phyloP scores from a whole-genome alignment of 2,797 vertebrate species.

The Silurus aristotelis region DNA sequence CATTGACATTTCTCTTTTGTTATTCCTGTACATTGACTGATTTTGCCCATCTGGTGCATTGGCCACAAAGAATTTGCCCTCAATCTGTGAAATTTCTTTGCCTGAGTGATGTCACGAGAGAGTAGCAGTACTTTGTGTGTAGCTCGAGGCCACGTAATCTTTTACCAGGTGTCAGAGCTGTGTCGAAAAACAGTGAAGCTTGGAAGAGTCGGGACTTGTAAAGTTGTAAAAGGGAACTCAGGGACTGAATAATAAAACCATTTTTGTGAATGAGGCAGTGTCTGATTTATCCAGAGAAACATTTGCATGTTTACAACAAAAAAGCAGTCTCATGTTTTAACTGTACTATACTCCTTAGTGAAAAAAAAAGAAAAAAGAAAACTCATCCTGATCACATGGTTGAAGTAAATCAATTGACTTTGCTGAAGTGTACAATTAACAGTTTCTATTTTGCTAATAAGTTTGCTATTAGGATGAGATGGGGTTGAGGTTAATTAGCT shows the following conservation, averaged over 20 bases:
- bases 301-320: background rate
- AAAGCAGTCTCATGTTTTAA: background rate
- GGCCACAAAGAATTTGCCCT: conserved; percentile 41
- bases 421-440: background rate
- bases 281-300: conserved; percentile 4
- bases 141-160: conserved; percentile 42
- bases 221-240: conserved; percentile 31
- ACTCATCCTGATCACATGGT: background rate
- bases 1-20: background rate
- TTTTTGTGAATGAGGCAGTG: background rate
- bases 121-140: conserved; percentile 32
- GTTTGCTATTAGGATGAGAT: background rate
- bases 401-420: background rate
- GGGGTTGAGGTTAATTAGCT: background rate
- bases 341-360: background rate
- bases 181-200: background rate
- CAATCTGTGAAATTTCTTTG: conserved; percentile 25
- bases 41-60: conserved; percentile 21
- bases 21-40: background rate
- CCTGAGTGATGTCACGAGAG: conserved; percentile 50
- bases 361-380: no score
- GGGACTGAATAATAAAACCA: conserved; percentile 44
- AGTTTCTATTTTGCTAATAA: background rate
- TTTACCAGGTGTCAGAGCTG: conserved; percentile 49
- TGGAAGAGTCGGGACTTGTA: conserved; percentile 43